Conservation (phyloP, 2,113 vertebrate genomes). For the Leucopsar rothschildi region DNA sequence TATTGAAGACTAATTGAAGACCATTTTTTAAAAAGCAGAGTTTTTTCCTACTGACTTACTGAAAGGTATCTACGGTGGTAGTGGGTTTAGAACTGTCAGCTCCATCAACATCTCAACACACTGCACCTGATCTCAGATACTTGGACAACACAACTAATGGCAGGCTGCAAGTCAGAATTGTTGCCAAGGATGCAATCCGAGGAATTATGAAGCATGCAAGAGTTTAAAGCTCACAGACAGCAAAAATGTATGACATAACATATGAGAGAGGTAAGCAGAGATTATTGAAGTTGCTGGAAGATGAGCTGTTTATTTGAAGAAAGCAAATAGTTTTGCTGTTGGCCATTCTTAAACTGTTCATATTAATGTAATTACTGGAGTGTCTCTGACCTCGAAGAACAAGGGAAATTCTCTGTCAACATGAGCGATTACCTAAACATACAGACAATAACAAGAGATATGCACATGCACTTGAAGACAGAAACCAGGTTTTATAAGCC, state of each 20-base stretch:
- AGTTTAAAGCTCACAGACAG: neutral
- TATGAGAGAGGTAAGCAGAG: neutral
- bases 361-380: conserved; percentile 22
- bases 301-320: conserved; percentile 2
- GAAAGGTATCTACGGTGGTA: neutral
- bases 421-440: conserved; percentile 14
- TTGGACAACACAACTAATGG: neutral
- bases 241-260: neutral
- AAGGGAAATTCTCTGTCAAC: conserved; percentile 25
- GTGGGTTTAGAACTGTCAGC: neutral
- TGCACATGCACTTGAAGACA: neutral
- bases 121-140: neutral
- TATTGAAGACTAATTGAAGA: neutral
- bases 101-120: neutral
- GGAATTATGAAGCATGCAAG: conserved; percentile 24
- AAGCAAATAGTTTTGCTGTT: neutral
- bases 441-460: conserved; percentile 16
- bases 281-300: neutral
- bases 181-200: neutral
- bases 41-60: neutral
- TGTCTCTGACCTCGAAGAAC: conserved; percentile 39
- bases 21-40: neutral
- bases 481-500: conserved; percentile 13
- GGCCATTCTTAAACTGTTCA: neutral
- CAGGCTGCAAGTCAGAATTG: neutral